Evolutionary conservation across 1,140 invertebrate genomes (phyloP).

Genomic region (Geopemphigus sp.): DNA sequence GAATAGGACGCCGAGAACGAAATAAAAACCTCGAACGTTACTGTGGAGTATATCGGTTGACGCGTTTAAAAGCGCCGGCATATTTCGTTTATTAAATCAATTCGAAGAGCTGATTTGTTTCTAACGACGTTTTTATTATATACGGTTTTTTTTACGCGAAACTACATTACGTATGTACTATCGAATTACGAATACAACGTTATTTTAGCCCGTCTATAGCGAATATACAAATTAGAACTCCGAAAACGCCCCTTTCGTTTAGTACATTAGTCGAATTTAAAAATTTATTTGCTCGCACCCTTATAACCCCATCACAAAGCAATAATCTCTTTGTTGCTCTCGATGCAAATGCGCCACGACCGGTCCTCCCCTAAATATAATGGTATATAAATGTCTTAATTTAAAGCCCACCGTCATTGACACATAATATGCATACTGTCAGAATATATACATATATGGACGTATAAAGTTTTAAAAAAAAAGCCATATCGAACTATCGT

Average conservation of each 20-base stretch:
- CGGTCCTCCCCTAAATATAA: slow-evolving; percentile 39
- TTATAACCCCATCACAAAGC: slow-evolving; percentile 30
- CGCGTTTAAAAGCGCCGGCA: not conserved
- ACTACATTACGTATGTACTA: slow-evolving; percentile 8
- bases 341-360: slow-evolving; percentile 42
- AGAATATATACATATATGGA: not conserved
- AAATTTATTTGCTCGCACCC: slow-evolving; percentile 49
- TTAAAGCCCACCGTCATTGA: slow-evolving; percentile 42
- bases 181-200: slow-evolving; percentile 46
- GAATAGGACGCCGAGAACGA: no score
- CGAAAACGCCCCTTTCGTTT: slow-evolving; percentile 39
- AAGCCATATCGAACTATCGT: not conserved
- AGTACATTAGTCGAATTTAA: slow-evolving; percentile 48
- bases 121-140: slow-evolving; percentile 45
- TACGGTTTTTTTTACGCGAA: not conserved
- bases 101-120: slow-evolving; percentile 19
- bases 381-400: slow-evolving; percentile 41
- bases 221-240: slow-evolving; percentile 40
- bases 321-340: slow-evolving; percentile 49
- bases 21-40: not conserved
- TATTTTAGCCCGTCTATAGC: slow-evolving; percentile 18
- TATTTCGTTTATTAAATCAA: slow-evolving; percentile 6
- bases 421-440: slow-evolving; percentile 47
- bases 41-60: not conserved
- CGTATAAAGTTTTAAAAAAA: slow-evolving; percentile 27